phyloP scores from a whole-genome alignment of 2,113 vertebrate species.

The Semicossyphus pulcher region DNA sequence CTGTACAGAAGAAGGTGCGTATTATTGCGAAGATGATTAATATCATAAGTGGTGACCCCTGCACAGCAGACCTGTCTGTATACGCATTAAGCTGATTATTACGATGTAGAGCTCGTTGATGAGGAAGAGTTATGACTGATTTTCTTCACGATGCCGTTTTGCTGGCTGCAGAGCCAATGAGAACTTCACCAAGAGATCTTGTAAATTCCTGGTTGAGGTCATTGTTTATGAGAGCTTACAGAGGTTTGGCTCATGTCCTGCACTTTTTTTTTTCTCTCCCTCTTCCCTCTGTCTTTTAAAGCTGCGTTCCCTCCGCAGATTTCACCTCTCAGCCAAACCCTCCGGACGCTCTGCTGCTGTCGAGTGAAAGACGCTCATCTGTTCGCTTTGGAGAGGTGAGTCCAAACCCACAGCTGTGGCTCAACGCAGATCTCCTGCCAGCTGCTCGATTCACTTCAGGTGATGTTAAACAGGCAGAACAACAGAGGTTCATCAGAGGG shows the following conservation, averaged over 20 bases:
- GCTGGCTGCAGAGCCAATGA: slow-evolving; percentile 24
- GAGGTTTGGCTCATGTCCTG: slow-evolving; percentile 71
- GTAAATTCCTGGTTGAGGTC: slow-evolving; percentile 82
- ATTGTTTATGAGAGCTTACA: slow-evolving; percentile 76
- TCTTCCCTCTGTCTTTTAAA: slow-evolving; percentile 70
- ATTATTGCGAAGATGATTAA: not conserved
- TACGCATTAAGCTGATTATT: not conserved
- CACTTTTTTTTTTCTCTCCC: slow-evolving; percentile 15
- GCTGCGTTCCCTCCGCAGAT: slow-evolving; percentile 42
- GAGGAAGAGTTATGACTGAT: slow-evolving; percentile 8
- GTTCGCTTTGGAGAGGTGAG: slow-evolving; percentile 68
- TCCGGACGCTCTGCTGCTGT: slow-evolving; percentile 41
- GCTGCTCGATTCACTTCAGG: not conserved
- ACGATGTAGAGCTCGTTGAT: not conserved
- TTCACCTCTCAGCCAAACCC: slow-evolving; percentile 49
- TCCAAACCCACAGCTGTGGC: slow-evolving; percentile 17
- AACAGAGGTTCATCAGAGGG: not conserved
- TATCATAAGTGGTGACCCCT: not conserved
- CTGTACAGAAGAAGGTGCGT: too few relatives aligned
- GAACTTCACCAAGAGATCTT: slow-evolving; percentile 44
- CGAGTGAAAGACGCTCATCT: slow-evolving; percentile 34
- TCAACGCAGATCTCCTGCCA: not conserved
- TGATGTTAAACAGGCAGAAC: not conserved
- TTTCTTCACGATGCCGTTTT: slow-evolving; percentile 7
- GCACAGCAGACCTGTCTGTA: not conserved